Base-by-base conservation (phyloP, 2,113 vertebrate genomes). In the Gorsachius goisagi region DNA sequence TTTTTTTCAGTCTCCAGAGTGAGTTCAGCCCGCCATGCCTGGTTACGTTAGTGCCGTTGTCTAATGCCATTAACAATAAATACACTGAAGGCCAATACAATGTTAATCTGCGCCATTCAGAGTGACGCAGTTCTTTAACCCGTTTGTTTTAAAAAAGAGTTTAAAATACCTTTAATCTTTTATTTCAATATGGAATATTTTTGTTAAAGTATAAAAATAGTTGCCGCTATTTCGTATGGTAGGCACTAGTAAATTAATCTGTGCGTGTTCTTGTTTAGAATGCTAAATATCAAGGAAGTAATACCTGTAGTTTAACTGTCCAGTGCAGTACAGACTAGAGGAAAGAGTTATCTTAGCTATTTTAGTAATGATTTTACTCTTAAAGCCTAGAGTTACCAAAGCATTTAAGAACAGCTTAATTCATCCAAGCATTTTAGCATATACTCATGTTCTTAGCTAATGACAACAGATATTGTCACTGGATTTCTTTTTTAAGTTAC, bases 101-200 rank as follows among this genome's bases (percentile, higher is more conserved):
- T 49, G 60, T 56, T 59, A 24, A 16, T 16, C n/a, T 75, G 72
- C 0, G 0, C 44, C 17, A 2, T 63, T 74, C n/a, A 12, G 68
- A 55, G 33, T 12, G 23, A 22, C 0, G 1, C 16, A 6, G 27
- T 35, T 79, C 39, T 91, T 64, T 75, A 47, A 66, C 12, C 3
- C 17, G 7, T 39, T 81, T 47, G 15, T 30, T 37, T 60, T 26
- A 6, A 52, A 50, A 26, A 32, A 33, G 22, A 11, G 2, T 56
- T 83, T 12, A 8, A 89, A 75, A 53, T 59, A 9, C 27, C 67
- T 74, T 63, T 33, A 21, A 47, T 71, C 5, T 59, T 91, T 69
- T 53, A 14, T 69, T 93, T 85, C 32, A 50, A 22, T 7, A 1
- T 41, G 21, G n/a, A 49, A 28, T 69, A 19, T 66, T 91, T 83